A percentile compares a stretch with the other conserved stretches of the same genome.
Evolutionary conservation across 2,113 vertebrate species (phyloP).

Genomic region (Cyphomyrus plagiostoma): DNA sequence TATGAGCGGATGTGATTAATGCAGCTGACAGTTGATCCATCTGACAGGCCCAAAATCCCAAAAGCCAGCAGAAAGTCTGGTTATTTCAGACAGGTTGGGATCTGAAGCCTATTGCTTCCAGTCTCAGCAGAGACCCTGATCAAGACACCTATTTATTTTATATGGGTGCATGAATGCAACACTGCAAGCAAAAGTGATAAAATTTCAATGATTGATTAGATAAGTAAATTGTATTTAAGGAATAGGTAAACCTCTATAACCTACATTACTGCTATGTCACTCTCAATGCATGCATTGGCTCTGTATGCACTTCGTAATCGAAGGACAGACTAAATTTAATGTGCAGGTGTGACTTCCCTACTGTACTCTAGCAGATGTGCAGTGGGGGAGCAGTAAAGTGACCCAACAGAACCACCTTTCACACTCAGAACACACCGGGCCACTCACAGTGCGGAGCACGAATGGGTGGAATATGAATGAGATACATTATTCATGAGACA

Average conservation of each 20-base stretch:
- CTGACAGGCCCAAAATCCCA: neutral
- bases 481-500: slow-evolving; percentile 40
- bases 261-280: neutral
- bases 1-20: no score
- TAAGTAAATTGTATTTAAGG: neutral
- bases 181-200: neutral
- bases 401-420: slow-evolving; percentile 19
- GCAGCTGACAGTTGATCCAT: neutral
- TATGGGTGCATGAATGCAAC: neutral
- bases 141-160: neutral
- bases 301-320: neutral
- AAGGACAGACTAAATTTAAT: neutral
- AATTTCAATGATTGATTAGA: neutral
- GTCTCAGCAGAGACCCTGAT: neutral
- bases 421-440: slow-evolving; percentile 26
- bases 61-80: neutral
- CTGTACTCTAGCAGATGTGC: neutral
- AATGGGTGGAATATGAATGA: slow-evolving; percentile 28
- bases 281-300: neutral
- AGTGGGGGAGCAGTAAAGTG: neutral
- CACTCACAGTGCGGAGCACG: slow-evolving; percentile 30
- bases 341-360: neutral
- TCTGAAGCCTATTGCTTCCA: neutral
- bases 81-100: neutral
- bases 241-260: neutral